These are phyloP conservation scores for Mormyrus hasselquistii DNA, from an alignment of 2,797 vertebrate species.

Conservation along the genomic window DNA sequence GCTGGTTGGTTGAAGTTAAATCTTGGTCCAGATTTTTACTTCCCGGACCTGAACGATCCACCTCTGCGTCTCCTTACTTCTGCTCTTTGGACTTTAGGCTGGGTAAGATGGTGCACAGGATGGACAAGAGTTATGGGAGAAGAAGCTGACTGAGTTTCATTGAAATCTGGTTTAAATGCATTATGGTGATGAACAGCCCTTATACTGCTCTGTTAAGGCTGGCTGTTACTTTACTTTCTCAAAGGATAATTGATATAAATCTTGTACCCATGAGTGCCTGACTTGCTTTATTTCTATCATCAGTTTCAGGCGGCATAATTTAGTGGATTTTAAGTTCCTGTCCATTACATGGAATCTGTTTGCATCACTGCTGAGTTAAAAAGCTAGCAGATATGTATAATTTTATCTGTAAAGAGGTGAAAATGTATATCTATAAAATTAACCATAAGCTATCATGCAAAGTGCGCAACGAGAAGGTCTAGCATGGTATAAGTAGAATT, in stretches of 20 bases:
- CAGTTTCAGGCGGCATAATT: background rate
- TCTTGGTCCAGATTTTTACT: background rate
- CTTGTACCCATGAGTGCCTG: constrained; percentile 21
- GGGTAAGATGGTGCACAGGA: background rate
- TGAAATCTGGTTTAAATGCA: background rate
- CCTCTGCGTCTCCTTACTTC: background rate
- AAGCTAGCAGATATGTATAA: constrained; percentile 21
- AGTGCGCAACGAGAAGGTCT: constrained; percentile 16
- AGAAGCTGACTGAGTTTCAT: background rate
- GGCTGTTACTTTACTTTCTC: constrained; percentile 18
- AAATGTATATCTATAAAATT: constrained; percentile 5
- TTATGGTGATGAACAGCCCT: background rate
- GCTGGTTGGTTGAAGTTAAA: background rate
- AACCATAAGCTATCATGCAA: constrained; percentile 11
- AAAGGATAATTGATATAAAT: background rate
- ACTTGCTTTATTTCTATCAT: constrained; percentile 9
- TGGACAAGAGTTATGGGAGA: background rate
- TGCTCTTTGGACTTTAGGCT: background rate
- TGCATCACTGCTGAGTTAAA: background rate
- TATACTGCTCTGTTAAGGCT: background rate
- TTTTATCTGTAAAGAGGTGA: constrained; percentile 15
- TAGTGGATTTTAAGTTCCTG: background rate
- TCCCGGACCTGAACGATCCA: background rate
- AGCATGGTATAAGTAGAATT: constrained; percentile 20
- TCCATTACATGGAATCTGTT: background rate